Evolutionary conservation across 2,888 invertebrate species (phyloP).

Genomic region (Pyrocoelia pectoralis): DNA sequence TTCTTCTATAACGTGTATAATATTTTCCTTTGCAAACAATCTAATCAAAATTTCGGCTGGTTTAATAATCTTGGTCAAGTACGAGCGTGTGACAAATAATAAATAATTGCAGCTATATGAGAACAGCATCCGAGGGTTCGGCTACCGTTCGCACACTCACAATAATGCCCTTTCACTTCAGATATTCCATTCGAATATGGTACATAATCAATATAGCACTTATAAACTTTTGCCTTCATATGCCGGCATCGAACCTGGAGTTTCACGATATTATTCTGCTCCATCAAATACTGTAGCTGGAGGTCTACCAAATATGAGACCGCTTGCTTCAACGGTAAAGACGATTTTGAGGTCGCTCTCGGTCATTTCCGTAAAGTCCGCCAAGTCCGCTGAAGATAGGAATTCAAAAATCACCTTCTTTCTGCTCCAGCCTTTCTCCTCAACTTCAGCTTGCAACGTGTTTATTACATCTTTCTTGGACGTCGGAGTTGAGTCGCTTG

Average conservation of each 20-base stretch:
- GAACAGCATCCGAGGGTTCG: conserved; percentile 15
- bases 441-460: background rate
- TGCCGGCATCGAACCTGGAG: conserved; percentile 3
- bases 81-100: conserved; percentile 2
- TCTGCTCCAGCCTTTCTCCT: conserved; percentile 5
- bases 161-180: background rate
- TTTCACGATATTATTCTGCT: background rate
- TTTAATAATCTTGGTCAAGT: background rate
- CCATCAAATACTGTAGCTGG: conserved; percentile 1
- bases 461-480: background rate
- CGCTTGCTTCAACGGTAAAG: background rate
- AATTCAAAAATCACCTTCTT: background rate
- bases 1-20: background rate
- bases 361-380: conserved; percentile 4
- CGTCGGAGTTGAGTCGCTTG: too few species aligned
- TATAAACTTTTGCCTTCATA: conserved; percentile 4
- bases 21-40: background rate
- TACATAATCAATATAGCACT: conserved; percentile 9
- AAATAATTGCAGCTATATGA: background rate
- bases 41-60: background rate
- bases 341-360: background rate
- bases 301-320: conserved; percentile 9
- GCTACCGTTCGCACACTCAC: conserved; percentile 1
- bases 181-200: background rate
- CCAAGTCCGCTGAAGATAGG: too few species aligned